These are phyloP conservation scores for Megaleporinus macrocephalus DNA, from an alignment of 2,113 vertebrate species.

Conservation along the genomic window DNA sequence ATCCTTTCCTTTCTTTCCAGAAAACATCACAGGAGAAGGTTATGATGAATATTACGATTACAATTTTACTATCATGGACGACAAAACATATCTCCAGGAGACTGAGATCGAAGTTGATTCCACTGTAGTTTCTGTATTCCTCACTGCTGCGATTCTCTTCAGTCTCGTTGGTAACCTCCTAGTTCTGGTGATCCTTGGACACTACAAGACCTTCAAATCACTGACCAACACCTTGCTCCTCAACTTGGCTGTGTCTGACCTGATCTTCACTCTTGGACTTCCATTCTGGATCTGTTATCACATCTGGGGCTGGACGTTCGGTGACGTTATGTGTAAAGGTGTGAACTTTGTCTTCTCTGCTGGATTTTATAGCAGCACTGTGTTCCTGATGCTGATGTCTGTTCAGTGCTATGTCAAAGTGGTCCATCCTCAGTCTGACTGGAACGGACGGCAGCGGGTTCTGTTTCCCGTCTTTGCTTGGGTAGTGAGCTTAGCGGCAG, in stretches of 20 bases:
- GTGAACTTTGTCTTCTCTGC: slow-evolving; percentile 81
- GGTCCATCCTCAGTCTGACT: slow-evolving; percentile 77
- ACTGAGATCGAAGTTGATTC: background rate
- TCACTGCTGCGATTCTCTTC: background rate
- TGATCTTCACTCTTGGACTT: slow-evolving; percentile 85
- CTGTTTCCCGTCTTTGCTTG: slow-evolving; percentile 69
- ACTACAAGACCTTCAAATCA: slow-evolving; percentile 83
- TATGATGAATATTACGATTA: background rate
- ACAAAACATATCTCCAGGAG: background rate
- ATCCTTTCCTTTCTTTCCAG: background rate
- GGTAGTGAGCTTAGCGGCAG: slow-evolving; percentile 76
- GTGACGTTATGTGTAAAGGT: slow-evolving; percentile 80
- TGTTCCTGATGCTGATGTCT: slow-evolving; percentile 88
- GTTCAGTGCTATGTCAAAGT: slow-evolving; percentile 83
- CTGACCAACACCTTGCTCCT: slow-evolving; percentile 82
- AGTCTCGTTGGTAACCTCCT: slow-evolving; percentile 82
- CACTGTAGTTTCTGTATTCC: background rate
- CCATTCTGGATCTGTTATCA: slow-evolving; percentile 83
- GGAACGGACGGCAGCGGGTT: slow-evolving; percentile 1
- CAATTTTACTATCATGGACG: no score
- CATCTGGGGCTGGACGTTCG: slow-evolving; percentile 81
- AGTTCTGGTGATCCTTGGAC: slow-evolving; percentile 84
- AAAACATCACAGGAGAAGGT: background rate
- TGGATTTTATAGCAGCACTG: slow-evolving; percentile 88
- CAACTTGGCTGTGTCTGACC: slow-evolving; percentile 77